Evolutionary conservation across 2,113 vertebrate species (phyloP).

Genomic region (Plecotus auritus): DNA sequence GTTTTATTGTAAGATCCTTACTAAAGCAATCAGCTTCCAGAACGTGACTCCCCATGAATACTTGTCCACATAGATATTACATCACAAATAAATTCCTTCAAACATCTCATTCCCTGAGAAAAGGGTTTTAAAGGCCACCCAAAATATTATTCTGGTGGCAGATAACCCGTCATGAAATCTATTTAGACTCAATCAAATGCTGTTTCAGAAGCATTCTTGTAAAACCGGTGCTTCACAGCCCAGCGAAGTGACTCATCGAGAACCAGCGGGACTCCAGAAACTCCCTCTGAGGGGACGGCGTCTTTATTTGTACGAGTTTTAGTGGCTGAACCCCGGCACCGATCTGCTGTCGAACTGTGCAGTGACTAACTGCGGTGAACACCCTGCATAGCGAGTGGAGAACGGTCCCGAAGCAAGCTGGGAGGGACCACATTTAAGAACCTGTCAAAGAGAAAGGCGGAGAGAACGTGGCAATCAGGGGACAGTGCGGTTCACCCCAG

Average conservation of each 20-base stretch:
- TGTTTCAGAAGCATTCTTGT: neutral
- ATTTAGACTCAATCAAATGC: neutral
- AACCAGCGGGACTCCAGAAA: neutral
- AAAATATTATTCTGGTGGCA: neutral
- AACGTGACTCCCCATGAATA: neutral
- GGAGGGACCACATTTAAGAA: neutral
- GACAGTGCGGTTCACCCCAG: neutral
- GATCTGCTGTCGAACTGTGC: neutral
- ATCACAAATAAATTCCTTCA: neutral
- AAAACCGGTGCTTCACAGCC: neutral
- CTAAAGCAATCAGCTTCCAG: neutral
- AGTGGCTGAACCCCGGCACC: neutral
- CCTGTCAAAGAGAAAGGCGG: neutral
- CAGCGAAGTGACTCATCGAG: neutral
- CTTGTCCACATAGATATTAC: neutral
- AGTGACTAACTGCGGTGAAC: neutral
- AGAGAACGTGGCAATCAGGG: neutral
- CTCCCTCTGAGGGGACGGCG: neutral
- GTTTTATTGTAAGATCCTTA: neutral
- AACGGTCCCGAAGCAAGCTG: neutral
- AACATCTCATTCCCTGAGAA: neutral
- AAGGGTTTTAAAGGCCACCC: neutral
- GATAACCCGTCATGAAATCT: neutral
- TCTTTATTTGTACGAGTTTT: neutral
- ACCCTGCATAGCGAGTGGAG: neutral